Evolutionary conservation across 2,797 vertebrate genomes (phyloP), one percentile per base, ranked within the genome.

Genomic region (Pogoniulus pusillus): DNA sequence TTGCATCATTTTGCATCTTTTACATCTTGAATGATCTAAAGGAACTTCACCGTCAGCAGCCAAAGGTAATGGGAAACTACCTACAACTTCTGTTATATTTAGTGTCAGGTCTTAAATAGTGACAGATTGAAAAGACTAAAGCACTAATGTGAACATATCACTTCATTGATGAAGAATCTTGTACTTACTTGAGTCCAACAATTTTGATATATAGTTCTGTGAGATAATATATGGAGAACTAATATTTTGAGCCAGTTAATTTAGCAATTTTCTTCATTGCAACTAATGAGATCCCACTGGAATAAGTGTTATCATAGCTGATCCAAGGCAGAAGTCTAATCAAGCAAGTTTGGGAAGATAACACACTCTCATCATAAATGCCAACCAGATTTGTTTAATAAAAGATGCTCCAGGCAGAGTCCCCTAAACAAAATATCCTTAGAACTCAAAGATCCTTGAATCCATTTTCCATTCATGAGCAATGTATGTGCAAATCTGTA

Each of bases 241-340:
- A 93, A 85, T 51, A 84, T 77, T 66, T 82, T 82, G 37, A 93
- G 64, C 19, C 66, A 53, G 37, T 79, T 90, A 63, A 83, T 90
- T 90, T 60, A 89, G 63, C 57, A 79, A 86, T 92, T 85, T 93
- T 75, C 70, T 94, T 69, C 73, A 32, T 34, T 77, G n/a, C 72
- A 75, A 66, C 30, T 93, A 92, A 90, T 89, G 76, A 96, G 70
- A 66, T 91, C 73, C 76, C 66, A 11, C 6, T 89, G 59, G 87
- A 85, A 87, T 93, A 85, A 94, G 91, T 78, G 83, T 83, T 85
- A 60, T 63, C 72, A 32, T 39, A 70, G 16, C 9, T 80, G 63
- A 72, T 90, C 63, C 32, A 85, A 89, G 43, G 58, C 59, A 92
- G 73, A 89, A 86, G 37, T 0, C 0, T 63, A 75, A 80, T 72